Evolutionary conservation across 2,797 vertebrate species (phyloP), one percentile per base, ranked within the genome.

Genomic region (Vultur gryphus): DNA sequence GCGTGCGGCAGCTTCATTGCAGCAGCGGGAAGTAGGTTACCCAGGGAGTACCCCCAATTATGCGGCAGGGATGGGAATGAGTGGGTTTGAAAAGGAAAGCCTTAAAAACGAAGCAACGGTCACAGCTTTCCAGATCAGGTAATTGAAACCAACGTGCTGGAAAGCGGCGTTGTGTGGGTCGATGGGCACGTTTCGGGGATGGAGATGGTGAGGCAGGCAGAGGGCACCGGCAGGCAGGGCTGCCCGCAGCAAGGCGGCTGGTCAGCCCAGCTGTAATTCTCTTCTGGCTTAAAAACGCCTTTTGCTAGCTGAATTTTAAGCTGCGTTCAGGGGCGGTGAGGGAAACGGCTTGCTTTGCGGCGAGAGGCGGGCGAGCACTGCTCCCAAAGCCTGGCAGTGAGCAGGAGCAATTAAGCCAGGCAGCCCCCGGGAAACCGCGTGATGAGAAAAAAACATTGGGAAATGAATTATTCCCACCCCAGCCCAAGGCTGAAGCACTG

Each of bases 311-410:
- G 70, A 21, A 1, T 13, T 37, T 46, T 9, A 55, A 26, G 79
- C 4, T 5, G 54, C 8, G 0, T 16, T 17, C 29, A 2, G 55
- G 61, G 69, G 1, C 4, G 3, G 17, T 3, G 58, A 77, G 65
- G 44, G 65, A 35, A 77, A 33, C 0, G 57, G 17, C 37, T 71
- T 35, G 11, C 44, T 61, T 10, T 26, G 82, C 26, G 12, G 73
- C 6, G 3, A 35, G 7, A 7, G 58, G 44, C 5, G 1, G 52
- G 59, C 2, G 7, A 49, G 89, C 26, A 0, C 23, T 1, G 4
- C 14, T 51, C 65, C 70, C 37, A 3, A 35, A 52, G 61, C 37
- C 48, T 26, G 29, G 49, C 4, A 7, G 11, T 0, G 46, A 37
- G 43, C 2, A 6, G 48, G 14, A 71, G 46, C 12, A 11, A 18